These are phyloP conservation scores for Garra rufa DNA, from an alignment of 2,113 vertebrate species.

Conservation along the genomic window DNA sequence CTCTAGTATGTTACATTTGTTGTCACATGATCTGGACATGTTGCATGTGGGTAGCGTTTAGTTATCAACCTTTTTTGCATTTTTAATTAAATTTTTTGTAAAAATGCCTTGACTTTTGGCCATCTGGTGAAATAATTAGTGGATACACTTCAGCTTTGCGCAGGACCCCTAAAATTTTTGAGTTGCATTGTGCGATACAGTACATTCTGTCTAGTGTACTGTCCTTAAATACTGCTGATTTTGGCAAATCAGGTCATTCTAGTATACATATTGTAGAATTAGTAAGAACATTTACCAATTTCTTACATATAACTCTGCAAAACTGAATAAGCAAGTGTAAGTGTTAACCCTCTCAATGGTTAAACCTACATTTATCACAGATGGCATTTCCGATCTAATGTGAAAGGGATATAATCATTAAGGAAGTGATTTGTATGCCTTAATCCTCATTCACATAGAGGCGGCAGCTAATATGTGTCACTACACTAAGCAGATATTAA, in stretches of 20 bases:
- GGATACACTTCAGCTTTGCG: not conserved
- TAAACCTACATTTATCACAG: not conserved
- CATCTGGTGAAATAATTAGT: not conserved
- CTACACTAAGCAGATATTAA: slow-evolving; percentile 36
- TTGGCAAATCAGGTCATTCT: not conserved
- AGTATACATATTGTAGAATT: not conserved
- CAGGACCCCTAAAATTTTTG: not conserved
- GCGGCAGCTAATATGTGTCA: slow-evolving; percentile 21
- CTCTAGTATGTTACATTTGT: not conserved
- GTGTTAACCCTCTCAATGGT: no score
- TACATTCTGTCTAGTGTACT: not conserved
- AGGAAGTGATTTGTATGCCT: slow-evolving; percentile 26
- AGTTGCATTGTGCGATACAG: not conserved
- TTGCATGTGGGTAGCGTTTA: not conserved
- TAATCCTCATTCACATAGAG: slow-evolving; percentile 22
- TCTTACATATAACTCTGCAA: not conserved
- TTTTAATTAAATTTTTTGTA: not conserved
- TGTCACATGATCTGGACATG: not conserved
- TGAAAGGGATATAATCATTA: slow-evolving; percentile 13
- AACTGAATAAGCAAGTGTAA: not conserved
- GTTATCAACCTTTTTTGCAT: not conserved
- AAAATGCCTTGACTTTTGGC: not conserved
- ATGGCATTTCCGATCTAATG: not conserved
- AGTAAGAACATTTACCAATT: not conserved
- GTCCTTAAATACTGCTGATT: no score